These are phyloP conservation scores for Leptinotarsa peninsularis DNA, from an alignment of 2,888 invertebrate genomes.

Conservation along the genomic window DNA sequence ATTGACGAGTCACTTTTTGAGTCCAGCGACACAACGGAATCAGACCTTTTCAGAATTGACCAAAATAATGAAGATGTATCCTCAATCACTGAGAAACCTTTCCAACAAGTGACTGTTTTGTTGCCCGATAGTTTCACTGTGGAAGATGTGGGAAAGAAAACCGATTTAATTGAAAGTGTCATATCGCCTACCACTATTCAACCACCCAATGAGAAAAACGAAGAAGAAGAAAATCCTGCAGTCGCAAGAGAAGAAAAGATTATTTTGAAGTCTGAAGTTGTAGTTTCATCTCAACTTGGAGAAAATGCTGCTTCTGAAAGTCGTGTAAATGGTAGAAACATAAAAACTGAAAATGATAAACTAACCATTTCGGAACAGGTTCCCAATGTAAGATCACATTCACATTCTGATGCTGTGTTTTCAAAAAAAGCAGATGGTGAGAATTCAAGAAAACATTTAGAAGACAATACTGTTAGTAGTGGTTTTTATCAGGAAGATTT, in stretches of 20 bases:
- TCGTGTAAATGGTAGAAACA: no score
- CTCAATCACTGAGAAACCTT: background rate
- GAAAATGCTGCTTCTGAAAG: no score
- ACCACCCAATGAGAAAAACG: background rate
- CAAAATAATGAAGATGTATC: background rate
- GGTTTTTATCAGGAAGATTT: background rate
- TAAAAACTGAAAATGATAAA: no score
- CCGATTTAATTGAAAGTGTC: background rate
- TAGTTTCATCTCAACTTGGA: no score
- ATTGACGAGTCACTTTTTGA: constrained; percentile 36
- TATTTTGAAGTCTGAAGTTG: background rate
- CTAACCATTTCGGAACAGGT: no score
- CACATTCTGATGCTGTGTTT: no score
- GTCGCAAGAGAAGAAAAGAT: background rate
- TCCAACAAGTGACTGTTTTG: constrained; percentile 25
- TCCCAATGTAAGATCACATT: no score
- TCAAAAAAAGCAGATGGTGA: background rate
- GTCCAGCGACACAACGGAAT: constrained; percentile 25
- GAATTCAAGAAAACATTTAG: background rate
- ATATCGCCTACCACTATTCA: background rate
- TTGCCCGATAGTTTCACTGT: constrained; percentile 31
- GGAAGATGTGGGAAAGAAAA: background rate
- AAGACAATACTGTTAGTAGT: background rate
- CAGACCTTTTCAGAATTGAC: constrained; percentile 27
- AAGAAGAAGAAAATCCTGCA: background rate